These are phyloP conservation scores for Nomada fucata DNA, from an alignment of 2,888 invertebrate genomes.

Conservation along the genomic window DNA sequence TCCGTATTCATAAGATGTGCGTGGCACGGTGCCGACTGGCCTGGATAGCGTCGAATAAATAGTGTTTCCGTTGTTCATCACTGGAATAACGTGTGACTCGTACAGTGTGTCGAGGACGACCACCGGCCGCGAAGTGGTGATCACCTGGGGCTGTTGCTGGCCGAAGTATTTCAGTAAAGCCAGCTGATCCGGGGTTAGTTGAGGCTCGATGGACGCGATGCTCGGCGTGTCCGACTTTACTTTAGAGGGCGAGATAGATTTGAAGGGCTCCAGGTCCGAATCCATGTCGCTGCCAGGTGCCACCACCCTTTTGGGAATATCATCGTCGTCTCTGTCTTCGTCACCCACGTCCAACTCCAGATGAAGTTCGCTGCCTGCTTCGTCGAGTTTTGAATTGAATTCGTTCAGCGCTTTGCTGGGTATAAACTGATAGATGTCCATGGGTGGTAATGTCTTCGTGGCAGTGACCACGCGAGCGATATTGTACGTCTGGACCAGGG, in stretches of 20 bases:
- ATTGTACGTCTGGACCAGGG: constrained; percentile 95
- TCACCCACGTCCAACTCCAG: constrained; percentile 94
- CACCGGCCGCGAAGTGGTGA: constrained; percentile 92
- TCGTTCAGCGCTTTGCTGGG: constrained; percentile 94
- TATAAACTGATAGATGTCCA: constrained; percentile 94
- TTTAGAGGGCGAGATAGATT: constrained; percentile 85
- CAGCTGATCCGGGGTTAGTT: constrained; percentile 89
- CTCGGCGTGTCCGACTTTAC: constrained; percentile 86
- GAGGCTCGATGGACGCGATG: constrained; percentile 82
- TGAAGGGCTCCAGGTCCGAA: constrained; percentile 89
- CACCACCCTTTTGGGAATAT: constrained; percentile 83
- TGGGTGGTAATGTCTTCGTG: constrained; percentile 94
- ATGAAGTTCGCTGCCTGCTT: constrained; percentile 94
- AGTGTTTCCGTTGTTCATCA: constrained; percentile 91
- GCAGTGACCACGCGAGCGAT: constrained; percentile 95
- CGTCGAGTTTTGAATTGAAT: constrained; percentile 94
- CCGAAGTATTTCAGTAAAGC: constrained; percentile 90
- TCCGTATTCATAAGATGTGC: constrained; percentile 86
- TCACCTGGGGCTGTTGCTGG: constrained; percentile 87
- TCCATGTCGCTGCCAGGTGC: constrained; percentile 86
- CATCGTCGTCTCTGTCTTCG: constrained; percentile 86
- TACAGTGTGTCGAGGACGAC: constrained; percentile 91
- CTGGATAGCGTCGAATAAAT: constrained; percentile 92
- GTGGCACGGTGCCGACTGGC: constrained; percentile 89
- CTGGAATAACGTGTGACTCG: constrained; percentile 92